Evolutionary conservation across 2,888 invertebrate genomes (phyloP).

Genomic region (Drosophila austrosaltans): DNA sequence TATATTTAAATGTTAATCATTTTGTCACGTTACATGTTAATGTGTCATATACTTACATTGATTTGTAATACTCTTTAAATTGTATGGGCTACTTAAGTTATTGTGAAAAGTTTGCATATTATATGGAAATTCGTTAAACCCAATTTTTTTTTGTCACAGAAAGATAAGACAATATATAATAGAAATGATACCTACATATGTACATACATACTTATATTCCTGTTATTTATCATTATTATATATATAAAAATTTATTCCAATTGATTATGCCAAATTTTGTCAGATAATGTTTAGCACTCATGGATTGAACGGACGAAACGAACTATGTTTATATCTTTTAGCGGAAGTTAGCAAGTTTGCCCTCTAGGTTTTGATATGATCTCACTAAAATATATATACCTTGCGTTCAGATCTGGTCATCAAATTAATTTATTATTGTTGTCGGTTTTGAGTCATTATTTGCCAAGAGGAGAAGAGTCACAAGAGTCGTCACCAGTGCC

Average conservation of each 20-base stretch:
- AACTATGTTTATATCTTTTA: neutral
- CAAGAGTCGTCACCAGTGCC: too few relatives aligned
- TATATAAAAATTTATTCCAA: too few relatives aligned
- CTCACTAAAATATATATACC: neutral
- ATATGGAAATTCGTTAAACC: too few relatives aligned
- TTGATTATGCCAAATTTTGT: too few relatives aligned
- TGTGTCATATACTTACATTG: neutral
- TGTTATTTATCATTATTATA: neutral
- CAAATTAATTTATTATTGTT: neutral
- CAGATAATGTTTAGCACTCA: too few relatives aligned
- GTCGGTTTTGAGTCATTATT: neutral
- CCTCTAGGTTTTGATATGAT: neutral
- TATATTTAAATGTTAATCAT: conserved; percentile 1
- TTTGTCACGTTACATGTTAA: conserved; percentile 1
- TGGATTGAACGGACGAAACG: neutral
- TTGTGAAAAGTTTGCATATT: neutral
- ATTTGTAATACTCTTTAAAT: neutral
- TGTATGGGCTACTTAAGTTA: neutral
- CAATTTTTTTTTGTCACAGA: too few relatives aligned
- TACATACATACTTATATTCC: too few relatives aligned
- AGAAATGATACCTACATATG: neutral
- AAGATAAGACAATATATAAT: too few relatives aligned
- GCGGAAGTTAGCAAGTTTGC: neutral
- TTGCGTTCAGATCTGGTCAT: neutral
- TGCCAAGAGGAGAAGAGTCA: neutral